Percentiles rank a stretch among this genome's conserved stretches.
phyloP scores from a whole-genome alignment of 2,888 invertebrate genomes.

The Pyrgus malvae region DNA sequence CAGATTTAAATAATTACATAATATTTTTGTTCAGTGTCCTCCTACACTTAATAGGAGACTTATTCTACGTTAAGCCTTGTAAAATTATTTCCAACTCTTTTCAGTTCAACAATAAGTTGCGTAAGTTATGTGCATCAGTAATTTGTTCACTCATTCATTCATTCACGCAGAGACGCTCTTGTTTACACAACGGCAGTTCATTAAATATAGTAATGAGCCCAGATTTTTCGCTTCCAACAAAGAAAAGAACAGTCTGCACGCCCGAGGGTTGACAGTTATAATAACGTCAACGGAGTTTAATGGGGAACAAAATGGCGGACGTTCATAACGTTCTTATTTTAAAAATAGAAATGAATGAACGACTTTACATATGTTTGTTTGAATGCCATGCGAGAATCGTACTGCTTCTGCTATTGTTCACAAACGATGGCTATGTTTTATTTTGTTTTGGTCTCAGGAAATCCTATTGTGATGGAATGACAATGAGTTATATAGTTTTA shows the following conservation, averaged over 20 bases:
- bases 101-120: too few relatives aligned
- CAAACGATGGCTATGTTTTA: neutral
- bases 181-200: constrained; percentile 24
- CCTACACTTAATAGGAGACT: too few relatives aligned
- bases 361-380: constrained; percentile 15
- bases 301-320: constrained; percentile 14
- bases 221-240: constrained; percentile 31
- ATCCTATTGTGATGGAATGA: neutral
- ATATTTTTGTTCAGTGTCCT: too few relatives aligned
- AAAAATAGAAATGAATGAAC: constrained; percentile 17
- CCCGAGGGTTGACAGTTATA: constrained; percentile 14
- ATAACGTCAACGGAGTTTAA: constrained; percentile 11
- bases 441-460: neutral
- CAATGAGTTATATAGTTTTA: too few relatives aligned
- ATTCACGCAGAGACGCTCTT: constrained; percentile 4
- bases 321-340: constrained; percentile 3
- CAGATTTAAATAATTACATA: too few relatives aligned
- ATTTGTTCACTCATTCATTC: constrained; percentile 11
- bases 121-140: neutral
- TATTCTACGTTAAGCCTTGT: too few relatives aligned
- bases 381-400: neutral
- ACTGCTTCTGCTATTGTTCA: constrained; percentile 4
- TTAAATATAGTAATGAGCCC: constrained; percentile 34
- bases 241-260: constrained; percentile 24
- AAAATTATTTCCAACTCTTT: too few relatives aligned